Conservation (phyloP, 2,797 vertebrate genomes). For the Crocidura indochinensis region DNA sequence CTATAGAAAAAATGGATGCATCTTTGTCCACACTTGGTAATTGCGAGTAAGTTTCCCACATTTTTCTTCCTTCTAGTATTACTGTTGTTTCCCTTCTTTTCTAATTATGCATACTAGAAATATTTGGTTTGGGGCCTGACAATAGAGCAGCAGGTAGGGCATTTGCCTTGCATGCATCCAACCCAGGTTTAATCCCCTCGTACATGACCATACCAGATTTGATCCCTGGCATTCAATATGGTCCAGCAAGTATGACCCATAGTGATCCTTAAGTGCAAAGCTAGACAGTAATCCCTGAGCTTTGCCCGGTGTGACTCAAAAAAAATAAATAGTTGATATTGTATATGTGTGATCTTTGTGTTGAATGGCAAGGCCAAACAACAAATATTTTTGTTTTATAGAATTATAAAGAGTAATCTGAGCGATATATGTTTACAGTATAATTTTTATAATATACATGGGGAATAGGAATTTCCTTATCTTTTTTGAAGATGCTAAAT, state of each 20-base stretch:
- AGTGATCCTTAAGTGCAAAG: too few species aligned
- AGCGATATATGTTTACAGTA: neutral
- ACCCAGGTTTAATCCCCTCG: too few species aligned
- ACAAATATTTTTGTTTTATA: neutral
- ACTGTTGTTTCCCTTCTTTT: conserved; percentile 50
- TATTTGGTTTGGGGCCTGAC: conserved; percentile 2
- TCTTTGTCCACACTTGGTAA: conserved; percentile 94
- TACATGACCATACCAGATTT: too few species aligned
- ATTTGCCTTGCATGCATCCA: too few species aligned
- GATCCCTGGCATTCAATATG: too few species aligned
- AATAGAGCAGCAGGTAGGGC: too few species aligned
- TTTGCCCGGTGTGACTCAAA: too few species aligned
- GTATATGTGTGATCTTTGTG: neutral
- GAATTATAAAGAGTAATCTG: too few species aligned
- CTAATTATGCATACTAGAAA: conserved; percentile 14
- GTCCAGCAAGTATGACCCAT: too few species aligned
- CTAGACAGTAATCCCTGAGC: too few species aligned
- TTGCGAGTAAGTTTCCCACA: conserved; percentile 95
- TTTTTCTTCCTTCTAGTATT: conserved; percentile 27
- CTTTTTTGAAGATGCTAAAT: conserved; percentile 54
- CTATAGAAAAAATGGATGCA: conserved; percentile 98
- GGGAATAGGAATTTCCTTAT: conserved; percentile 45
- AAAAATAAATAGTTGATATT: too few species aligned
- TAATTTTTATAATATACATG: neutral
- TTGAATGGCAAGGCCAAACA: conserved; percentile 19